Conservation (phyloP, 2,797 vertebrate genomes). For the Acrossocheilus wenchowensis region DNA sequence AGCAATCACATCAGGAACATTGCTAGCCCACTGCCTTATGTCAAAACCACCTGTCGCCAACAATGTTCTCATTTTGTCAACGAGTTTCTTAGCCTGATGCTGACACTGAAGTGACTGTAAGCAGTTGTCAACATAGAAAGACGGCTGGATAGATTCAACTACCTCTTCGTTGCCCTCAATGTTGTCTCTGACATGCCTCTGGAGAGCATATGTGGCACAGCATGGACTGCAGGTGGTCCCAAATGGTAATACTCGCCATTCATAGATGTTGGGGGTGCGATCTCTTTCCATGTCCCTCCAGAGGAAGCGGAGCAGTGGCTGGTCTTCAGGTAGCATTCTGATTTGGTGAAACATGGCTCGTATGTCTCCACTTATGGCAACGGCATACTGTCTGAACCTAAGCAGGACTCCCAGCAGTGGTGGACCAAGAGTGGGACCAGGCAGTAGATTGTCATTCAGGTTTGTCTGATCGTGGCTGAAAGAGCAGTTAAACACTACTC, state of each 20-base stretch:
- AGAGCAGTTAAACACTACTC: slow-evolving; percentile 26
- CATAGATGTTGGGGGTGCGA: too few relatives aligned
- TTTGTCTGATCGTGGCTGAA: neutral
- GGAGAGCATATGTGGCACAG: too few relatives aligned
- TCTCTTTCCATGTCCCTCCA: too few relatives aligned
- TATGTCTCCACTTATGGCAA: slow-evolving; percentile 19
- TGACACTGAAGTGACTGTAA: neutral
- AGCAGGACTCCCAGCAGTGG: neutral
- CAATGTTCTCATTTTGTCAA: neutral
- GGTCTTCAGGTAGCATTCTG: too few relatives aligned
- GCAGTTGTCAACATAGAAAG: slow-evolving; percentile 30
- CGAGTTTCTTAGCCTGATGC: neutral
- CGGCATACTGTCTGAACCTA: neutral
- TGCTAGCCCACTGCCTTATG: neutral
- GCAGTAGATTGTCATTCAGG: neutral
- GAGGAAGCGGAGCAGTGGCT: too few relatives aligned
- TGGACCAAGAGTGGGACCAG: neutral
- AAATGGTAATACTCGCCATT: too few relatives aligned
- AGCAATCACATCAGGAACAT: neutral
- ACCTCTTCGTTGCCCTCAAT: neutral
- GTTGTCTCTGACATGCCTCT: neutral
- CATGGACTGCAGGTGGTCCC: too few relatives aligned
- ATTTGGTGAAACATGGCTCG: neutral
- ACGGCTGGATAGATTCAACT: neutral
- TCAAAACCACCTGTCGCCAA: neutral